A percentile compares a stretch with the other conserved stretches of the same genome.
Evolutionary conservation across 2,113 vertebrate genomes (phyloP).

Genomic region (Alligator mississippiensis): DNA sequence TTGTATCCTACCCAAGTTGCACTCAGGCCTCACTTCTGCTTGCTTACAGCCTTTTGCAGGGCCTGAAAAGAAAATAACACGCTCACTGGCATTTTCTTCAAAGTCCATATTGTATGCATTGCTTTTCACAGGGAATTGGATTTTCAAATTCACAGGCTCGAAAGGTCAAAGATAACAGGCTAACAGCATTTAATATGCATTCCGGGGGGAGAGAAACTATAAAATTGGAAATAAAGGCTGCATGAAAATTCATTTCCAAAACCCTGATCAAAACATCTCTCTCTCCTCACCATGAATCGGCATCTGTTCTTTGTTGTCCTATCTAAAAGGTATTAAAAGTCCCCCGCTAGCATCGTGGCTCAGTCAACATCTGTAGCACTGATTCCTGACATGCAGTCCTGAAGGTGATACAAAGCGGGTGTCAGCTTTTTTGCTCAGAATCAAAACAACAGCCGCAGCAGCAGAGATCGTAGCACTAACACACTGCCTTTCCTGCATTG

Average conservation of each 20-base stretch:
- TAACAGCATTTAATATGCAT: conserved; percentile 71
- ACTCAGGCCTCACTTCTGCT: conserved; percentile 3
- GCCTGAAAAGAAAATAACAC: conserved; percentile 35
- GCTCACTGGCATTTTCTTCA: conserved; percentile 59
- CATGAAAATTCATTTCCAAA: conserved; percentile 67
- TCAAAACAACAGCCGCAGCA: conserved; percentile 48
- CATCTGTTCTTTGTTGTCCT: conserved; percentile 61
- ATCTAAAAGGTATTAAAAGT: conserved; percentile 58
- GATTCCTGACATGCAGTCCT: conserved; percentile 55
- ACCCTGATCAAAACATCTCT: conserved; percentile 60
- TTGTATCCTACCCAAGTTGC: neutral
- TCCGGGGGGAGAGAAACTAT: conserved; percentile 48
- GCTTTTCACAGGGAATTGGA: conserved; percentile 70
- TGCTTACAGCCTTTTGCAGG: neutral
- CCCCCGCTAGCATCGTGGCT: conserved; percentile 22
- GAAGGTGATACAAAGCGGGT: conserved; percentile 54
- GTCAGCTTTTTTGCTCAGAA: conserved; percentile 38
- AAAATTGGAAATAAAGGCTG: conserved; percentile 61
- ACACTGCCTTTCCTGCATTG: neutral
- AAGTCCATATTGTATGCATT: conserved; percentile 47
- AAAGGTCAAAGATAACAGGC: conserved; percentile 76
- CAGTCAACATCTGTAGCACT: conserved; percentile 68
- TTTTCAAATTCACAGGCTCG: conserved; percentile 68
- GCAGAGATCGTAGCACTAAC: neutral
- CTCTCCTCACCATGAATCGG: conserved; percentile 40